Conservation (phyloP, 2,888 invertebrate genomes). For the Luperina testacea region DNA sequence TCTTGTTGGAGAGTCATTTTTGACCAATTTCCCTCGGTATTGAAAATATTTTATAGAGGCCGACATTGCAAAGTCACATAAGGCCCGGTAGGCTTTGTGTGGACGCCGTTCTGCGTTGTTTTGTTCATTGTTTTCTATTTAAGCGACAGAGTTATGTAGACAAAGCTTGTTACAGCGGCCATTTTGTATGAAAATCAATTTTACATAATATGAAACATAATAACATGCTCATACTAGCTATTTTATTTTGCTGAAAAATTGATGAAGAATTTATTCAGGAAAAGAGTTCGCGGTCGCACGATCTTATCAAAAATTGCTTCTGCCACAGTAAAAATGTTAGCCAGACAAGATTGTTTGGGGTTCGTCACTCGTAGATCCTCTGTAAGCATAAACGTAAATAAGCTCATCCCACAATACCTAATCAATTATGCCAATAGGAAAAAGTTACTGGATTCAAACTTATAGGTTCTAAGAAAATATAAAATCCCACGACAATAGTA, state of each 20-base stretch:
- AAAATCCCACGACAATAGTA: background rate
- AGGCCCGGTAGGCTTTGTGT: conserved; percentile 66
- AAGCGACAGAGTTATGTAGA: conserved; percentile 57
- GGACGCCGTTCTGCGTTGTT: conserved; percentile 61
- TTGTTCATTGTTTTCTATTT: conserved; percentile 64
- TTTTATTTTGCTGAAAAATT: conserved; percentile 20
- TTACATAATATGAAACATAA: conserved; percentile 63
- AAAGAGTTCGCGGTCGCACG: background rate
- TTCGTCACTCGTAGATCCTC: background rate
- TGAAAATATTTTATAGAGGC: conserved; percentile 84
- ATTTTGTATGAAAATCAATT: conserved; percentile 65
- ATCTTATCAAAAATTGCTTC: background rate
- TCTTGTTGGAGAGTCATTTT: conserved; percentile 84
- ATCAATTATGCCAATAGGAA: background rate
- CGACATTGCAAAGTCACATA: conserved; percentile 75
- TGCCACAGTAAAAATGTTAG: background rate
- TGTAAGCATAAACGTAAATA: too few relatives aligned
- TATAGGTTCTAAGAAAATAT: background rate
- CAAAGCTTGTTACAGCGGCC: conserved; percentile 66
- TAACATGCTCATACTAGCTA: conserved; percentile 45
- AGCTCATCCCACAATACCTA: background rate
- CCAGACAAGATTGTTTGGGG: background rate
- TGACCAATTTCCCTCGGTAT: conserved; percentile 85
- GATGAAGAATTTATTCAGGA: conserved; percentile 23
- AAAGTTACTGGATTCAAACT: background rate